Evolutionary conservation across 2,797 vertebrate species (phyloP), one percentile per base, ranked within the genome.

Genomic region (Pipistrellus nathusii): DNA sequence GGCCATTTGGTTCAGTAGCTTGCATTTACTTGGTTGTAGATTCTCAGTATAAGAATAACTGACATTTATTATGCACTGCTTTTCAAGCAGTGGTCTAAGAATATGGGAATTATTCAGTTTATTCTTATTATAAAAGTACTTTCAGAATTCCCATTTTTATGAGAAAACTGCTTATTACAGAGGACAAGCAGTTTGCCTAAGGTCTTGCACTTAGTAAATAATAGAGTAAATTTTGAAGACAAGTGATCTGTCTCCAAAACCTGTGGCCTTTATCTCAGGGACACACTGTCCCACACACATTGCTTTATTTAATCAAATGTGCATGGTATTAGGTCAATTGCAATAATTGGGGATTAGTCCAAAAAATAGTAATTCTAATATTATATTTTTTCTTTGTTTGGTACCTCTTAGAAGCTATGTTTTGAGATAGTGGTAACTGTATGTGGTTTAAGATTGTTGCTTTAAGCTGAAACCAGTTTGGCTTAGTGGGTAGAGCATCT

Each of bases 281-380:
- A 3, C 48, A 35, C 11, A 55, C 73, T 72, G 21, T 85, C 62
- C 84, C 68, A 75, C 1, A 51, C 6, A 41, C 21, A 5, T 51
- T 72, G 84, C 32, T 87, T 76, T 68, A 95, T 62, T 30, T 30
- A 75, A 64, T 91, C 15, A 59, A 51, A 81, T 76, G 89, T 32
- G 30, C 21, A n/a, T 62, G 46, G 2, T 38, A 48, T 53, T 59
- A 80, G 32, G 30, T 88, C 48, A 80, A 78, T 96, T 90, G 30
- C 21, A 81, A 53, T 12, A 44, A 7, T 17, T 68, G 14, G 41
- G 62, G 30, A 25, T 95, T 84, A 73, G 8, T 94, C 8, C 18
- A 20, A 66, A 73, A 71, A 55, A 59, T 2, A 82, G 4, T 69
- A 64, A 81, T 84, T 46, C 18, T 84, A 57, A 62, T 59, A 35